These are phyloP conservation scores for Zelostemma sp. DNA, from an alignment of 1,140 invertebrate genomes.

Conservation along the genomic window DNA sequence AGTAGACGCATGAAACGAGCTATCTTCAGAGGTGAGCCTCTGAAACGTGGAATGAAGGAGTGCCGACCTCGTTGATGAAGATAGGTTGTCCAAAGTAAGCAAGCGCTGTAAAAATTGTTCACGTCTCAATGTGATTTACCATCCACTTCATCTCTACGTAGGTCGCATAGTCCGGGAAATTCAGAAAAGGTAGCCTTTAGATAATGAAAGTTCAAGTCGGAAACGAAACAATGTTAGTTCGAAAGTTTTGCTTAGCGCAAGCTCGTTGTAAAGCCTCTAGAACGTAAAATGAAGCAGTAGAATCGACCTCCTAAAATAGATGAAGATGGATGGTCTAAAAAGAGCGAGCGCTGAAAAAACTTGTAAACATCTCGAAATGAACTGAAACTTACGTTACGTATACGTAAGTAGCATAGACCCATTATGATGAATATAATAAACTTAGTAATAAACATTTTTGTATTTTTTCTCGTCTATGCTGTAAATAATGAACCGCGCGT, in stretches of 20 bases:
- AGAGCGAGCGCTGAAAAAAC: conserved; percentile 38
- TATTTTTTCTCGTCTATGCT: too few relatives aligned
- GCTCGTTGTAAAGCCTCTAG: conserved; percentile 46
- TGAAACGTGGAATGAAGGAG: conserved; percentile 48
- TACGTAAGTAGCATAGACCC: too few relatives aligned
- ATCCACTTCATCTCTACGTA: neutral
- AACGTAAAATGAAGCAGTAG: conserved; percentile 48
- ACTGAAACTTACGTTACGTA: neutral
- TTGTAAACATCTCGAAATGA: neutral
- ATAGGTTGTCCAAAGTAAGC: conserved; percentile 60
- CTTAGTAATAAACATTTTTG: too few relatives aligned
- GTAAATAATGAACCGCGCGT: too few relatives aligned
- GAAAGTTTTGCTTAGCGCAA: too few relatives aligned
- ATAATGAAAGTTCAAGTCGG: too few relatives aligned
- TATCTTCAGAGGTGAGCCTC: conserved; percentile 50
- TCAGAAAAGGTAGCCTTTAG: too few relatives aligned
- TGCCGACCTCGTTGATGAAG: conserved; percentile 44
- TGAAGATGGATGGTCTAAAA: conserved; percentile 58
- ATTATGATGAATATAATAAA: too few relatives aligned
- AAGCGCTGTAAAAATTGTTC: conserved; percentile 25
- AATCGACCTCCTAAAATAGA: conserved; percentile 51
- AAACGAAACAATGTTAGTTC: too few relatives aligned
- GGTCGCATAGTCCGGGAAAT: too few relatives aligned
- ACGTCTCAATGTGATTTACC: too few relatives aligned
- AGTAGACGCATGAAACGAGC: too few relatives aligned